Evolutionary conservation across 2,797 vertebrate genomes (phyloP).

Genomic region (Emydoidea blandingii): DNA sequence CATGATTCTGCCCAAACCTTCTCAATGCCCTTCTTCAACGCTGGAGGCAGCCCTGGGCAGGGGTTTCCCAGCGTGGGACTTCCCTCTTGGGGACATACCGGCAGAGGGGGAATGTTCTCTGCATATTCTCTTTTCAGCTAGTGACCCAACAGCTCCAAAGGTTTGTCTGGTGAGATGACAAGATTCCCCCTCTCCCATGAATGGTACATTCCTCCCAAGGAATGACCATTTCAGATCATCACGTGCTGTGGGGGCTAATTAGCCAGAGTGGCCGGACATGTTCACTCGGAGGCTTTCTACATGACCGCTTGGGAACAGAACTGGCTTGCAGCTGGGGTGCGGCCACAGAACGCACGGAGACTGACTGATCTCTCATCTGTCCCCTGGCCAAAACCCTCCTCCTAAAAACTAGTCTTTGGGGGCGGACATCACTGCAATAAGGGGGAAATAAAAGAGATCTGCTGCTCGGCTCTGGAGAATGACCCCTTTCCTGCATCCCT

Average conservation of each 20-base stretch:
- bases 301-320: background rate
- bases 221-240: background rate
- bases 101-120: background rate
- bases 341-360: background rate
- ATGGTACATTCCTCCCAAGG: background rate
- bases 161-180: background rate
- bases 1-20: no score
- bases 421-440: background rate
- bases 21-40: no score
- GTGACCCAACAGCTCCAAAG: background rate
- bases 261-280: background rate
- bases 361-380: background rate
- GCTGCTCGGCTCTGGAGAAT: background rate
- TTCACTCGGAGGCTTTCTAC: background rate
- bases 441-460: accelerated
- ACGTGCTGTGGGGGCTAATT: background rate
- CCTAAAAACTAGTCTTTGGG: background rate
- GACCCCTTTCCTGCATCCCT: background rate
- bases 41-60: no score
- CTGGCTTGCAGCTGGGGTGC: accelerated
- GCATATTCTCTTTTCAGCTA: background rate
- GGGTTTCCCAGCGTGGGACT: no score
- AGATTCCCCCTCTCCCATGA: background rate
- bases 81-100: no score
- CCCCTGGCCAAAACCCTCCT: background rate